A percentile compares a stretch with the other conserved stretches of the same genome.
phyloP scores from a whole-genome alignment of 2,888 invertebrate species.

The Ormyrus nitidulus region DNA sequence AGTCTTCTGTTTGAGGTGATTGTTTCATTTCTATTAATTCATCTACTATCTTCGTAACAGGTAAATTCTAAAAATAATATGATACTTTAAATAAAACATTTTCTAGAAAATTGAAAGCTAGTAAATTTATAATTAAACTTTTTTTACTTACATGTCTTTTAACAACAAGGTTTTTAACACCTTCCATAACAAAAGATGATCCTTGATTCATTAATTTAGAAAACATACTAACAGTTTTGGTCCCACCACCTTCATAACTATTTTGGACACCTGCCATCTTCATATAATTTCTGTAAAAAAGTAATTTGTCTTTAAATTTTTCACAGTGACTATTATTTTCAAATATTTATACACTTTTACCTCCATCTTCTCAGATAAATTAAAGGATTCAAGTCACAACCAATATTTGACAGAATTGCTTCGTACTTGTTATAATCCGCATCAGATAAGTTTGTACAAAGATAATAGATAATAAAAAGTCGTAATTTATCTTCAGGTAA shows the following conservation, averaged over 20 bases:
- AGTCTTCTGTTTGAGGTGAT: conserved; percentile 88
- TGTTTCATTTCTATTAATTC: conserved; percentile 89
- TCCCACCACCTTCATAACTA: conserved; percentile 94
- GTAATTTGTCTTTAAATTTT: conserved; percentile 3
- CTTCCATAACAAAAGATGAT: conserved; percentile 99
- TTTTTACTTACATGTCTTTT: conserved; percentile 91
- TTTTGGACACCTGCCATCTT: conserved; percentile 85
- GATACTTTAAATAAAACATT: conserved; percentile 8
- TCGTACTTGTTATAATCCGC: conserved; percentile 90
- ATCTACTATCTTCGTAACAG: conserved; percentile 95
- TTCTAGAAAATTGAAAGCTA: conserved; percentile 28
- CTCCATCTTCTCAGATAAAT: conserved; percentile 96
- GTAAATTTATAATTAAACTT: background rate
- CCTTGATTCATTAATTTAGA: conserved; percentile 97
- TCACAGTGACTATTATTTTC: background rate
- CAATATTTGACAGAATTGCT: conserved; percentile 85
- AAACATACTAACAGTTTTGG: conserved; percentile 98
- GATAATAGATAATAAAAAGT: conserved; percentile 93
- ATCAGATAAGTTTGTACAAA: conserved; percentile 89
- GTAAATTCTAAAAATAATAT: conserved; percentile 84
- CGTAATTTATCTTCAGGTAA: conserved; percentile 94
- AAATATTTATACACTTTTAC: conserved; percentile 76
- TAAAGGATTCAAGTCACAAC: conserved; percentile 91
- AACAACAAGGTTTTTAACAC: conserved; percentile 98
- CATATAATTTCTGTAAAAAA: conserved; percentile 81